phyloP scores from a whole-genome alignment of 2,113 vertebrate genomes.

The Progne subis region DNA sequence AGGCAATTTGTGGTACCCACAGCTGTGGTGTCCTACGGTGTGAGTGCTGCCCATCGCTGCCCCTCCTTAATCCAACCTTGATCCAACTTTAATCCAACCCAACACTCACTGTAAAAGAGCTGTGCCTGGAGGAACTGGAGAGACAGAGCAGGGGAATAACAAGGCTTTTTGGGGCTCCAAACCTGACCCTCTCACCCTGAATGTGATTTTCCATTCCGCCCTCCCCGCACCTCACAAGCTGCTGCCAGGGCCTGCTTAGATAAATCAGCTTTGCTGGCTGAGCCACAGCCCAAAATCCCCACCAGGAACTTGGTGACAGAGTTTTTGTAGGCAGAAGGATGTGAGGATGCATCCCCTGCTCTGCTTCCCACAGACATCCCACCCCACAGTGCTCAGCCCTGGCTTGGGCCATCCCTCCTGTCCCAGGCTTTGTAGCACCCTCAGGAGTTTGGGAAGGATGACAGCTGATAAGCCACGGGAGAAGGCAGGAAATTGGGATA shows the following conservation, averaged over 20 bases:
- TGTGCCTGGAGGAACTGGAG: neutral
- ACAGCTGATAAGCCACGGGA: neutral
- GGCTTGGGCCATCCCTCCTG: neutral
- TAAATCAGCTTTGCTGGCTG: neutral
- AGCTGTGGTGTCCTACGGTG: neutral
- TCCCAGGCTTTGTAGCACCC: neutral
- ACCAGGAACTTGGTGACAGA: neutral
- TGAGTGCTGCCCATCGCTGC: neutral
- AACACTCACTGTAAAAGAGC: fast-evolving
- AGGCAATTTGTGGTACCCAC: neutral
- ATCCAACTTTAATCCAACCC: neutral
- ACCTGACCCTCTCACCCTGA: neutral
- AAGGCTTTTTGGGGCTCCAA: neutral
- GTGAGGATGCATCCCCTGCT: neutral
- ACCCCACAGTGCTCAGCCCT: neutral
- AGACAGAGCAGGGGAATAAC: neutral
- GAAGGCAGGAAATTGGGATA: neutral
- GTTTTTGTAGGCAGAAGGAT: neutral
- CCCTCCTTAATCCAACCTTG: neutral
- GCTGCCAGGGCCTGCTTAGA: fast-evolving
- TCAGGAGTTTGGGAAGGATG: neutral
- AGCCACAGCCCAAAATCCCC: neutral
- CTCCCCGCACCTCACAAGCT: neutral
- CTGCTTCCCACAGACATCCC: neutral
- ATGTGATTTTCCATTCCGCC: neutral